Evolutionary conservation across 2,888 invertebrate genomes (phyloP), one percentile per base, ranked within the genome.

Genomic region (Gasteruption jaculator): DNA sequence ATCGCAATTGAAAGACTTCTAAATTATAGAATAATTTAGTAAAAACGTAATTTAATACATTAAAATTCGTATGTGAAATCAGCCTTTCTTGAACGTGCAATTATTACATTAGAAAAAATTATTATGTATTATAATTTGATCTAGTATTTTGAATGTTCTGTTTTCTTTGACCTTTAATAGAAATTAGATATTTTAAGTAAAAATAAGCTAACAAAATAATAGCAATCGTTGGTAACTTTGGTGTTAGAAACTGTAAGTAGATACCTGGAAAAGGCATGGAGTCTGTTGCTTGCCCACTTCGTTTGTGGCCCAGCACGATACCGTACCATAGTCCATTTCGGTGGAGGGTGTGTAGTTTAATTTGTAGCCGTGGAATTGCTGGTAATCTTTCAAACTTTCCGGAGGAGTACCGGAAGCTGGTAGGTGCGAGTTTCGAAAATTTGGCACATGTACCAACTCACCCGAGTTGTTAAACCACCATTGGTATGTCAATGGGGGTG

Each of bases 391-490:
- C 38, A 64, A 48, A 47, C 53, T 61, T 38, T 63, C 65, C 19
- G 60, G 56, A 52, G 65, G 44, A 57, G 66, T 50, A 57, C 61
- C 52, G 50, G 58, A 30, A 14, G 48, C 48, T 24, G 59, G 52
- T 46, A 55, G 56, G 51, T 66, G 63, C 27, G 59, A 60, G 46
- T 64, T 58, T 59, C 81, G 80, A 38, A 82, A 80, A 48, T 76
- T 71, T 43, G 88, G 81, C 54, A 88, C 77, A 68, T 89, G 86
- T 35, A 84, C 83, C 72, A 87, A 85, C 64, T 89, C 89, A 12
- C 90, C 90, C 45, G 89, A 89, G 70, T 88, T 89, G 76, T 92
- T 92, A 77, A 92, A 91, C 53, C 90, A 90, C 92, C 92, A 92
- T 62, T 88, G 86, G 73, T 91, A 92, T 61, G 84, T 81, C 59